Evolutionary conservation across 2,888 invertebrate species (phyloP), one percentile per base, ranked within the genome.

Genomic region (Pherbina coryleti): DNA sequence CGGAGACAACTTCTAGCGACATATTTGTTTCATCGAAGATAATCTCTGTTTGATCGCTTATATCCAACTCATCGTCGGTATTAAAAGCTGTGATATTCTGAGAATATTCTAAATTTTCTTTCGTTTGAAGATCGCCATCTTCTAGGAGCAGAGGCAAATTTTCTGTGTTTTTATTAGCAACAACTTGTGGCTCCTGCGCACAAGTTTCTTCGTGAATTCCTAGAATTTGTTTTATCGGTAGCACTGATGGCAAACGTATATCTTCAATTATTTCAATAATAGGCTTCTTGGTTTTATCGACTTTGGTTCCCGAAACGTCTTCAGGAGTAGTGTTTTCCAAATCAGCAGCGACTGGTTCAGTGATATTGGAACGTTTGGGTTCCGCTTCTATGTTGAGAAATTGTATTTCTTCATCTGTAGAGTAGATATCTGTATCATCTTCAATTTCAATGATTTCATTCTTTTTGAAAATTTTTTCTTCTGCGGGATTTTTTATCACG

Each of bases 251-350:
- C 72, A 86, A 72, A 0, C 83, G 84, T 64, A 86, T 82, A 57
- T 84, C 78, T 37, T 85, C 86, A 34, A 86, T 84, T 31, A 85
- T 85, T 71, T 81, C 76, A 11, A 85, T 82, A n/a, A 62, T 2
- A 37, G 66, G 34, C 34, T 75, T 75, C 11, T 55, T 75, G 11
- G 17, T 53, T 55, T 49, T 49, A 53, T 60, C 57, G 1, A n/a
- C 19, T 34, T 55, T n/a, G 34, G 9, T 8, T 4, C 5, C 17
- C 8, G n/a, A 17, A 64, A 19, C 5, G 37, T 67, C 22, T 3
- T 44, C 22, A 11, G 67, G 0, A 19, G 22, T 19, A 44, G 9
- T 8, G 3, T 44, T 64, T 14, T 0, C 14, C 17, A 51, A 51
- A 25, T 49, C 51, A 25, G 51, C 2, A 9, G 22, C n/a, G 17